Evolutionary conservation across 2,113 vertebrate genomes (phyloP), one percentile per base, ranked within the genome.

Genomic region (Pogonocichla stellata): DNA sequence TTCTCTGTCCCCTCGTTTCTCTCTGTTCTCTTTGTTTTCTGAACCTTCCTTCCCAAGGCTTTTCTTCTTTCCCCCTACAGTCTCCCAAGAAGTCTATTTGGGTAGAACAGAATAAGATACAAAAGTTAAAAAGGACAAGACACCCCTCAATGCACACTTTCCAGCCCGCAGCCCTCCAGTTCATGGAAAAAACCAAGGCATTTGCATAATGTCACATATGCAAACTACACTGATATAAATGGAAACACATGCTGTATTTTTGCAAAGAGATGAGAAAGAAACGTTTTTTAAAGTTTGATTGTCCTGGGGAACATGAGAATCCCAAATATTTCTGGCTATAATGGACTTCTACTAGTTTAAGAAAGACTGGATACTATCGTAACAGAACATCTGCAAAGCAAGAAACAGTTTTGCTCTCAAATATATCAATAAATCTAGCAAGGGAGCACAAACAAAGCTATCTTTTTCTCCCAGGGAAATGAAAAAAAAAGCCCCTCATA

Each of bases 21-120:
- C 98, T 97, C 98, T 97, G 92, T 98, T 99, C 71, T 99, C 99
- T 98, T 98, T 99, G 94, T 98, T 98, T 96, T 99, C 99, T 60
- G 97, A 98, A 62, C 97, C 98, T 95, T 99, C 99, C 88, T 99
- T 99, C 65, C 98, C 99, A 94, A 99, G 97, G 95, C 91, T 98
- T 89, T 99, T 99, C 97, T 99, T 99, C 97, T 99, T 99, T 36
- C 99, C 99, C 43, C 99, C 99, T 93, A 99, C 99, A 31, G 99
- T 99, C 97, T 99, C 99, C 99, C 99, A 99, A 26, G 99, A 99
- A 93, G 98, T 99, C 99, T 99, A 97, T 85, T 90, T 56, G 66
- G 84, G 29, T 85, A 96, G 73, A 97, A 88, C 0, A 97, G 47
- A 92, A 91, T 89, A 70, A 93, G 53, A 96, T 7, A 93, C 11